Evolutionary conservation across 2,113 vertebrate species (phyloP).

Genomic region (Clarias macrocephalus): DNA sequence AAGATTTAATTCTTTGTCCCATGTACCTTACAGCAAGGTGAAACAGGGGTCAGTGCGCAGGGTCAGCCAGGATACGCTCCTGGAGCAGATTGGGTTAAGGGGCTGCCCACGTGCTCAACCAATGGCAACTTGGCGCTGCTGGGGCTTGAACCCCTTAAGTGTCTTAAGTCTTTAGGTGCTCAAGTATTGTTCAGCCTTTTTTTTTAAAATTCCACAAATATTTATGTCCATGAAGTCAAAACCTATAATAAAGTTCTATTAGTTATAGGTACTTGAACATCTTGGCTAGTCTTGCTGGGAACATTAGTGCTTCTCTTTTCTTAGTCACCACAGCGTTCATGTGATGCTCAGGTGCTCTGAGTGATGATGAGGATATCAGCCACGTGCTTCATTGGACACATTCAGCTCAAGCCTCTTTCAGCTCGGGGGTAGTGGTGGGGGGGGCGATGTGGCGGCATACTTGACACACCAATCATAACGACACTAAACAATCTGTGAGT

Average conservation of each 20-base stretch:
- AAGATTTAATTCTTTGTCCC: no score
- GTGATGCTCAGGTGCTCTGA: constrained; percentile 22
- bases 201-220: background rate
- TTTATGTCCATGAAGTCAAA: background rate
- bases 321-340: constrained; percentile 11
- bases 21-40: no score
- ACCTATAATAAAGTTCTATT: background rate
- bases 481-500: no score
- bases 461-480: no score
- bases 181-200: background rate
- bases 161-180: no score
- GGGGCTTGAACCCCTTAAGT: no score
- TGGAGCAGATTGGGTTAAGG: no score
- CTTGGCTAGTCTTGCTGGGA: constrained; percentile 1
- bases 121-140: no score
- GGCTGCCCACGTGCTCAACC: no score
- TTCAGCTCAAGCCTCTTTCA: constrained; percentile 16
- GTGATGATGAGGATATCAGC: constrained; percentile 37
- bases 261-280: background rate
- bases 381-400: constrained; percentile 29
- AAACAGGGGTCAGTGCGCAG: no score
- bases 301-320: background rate
- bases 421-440: background rate
- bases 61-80: no score
- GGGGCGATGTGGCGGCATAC: no score